These are phyloP conservation scores for Amblyjoppa proteus DNA, from an alignment of 2,888 invertebrate genomes.

Conservation along the genomic window DNA sequence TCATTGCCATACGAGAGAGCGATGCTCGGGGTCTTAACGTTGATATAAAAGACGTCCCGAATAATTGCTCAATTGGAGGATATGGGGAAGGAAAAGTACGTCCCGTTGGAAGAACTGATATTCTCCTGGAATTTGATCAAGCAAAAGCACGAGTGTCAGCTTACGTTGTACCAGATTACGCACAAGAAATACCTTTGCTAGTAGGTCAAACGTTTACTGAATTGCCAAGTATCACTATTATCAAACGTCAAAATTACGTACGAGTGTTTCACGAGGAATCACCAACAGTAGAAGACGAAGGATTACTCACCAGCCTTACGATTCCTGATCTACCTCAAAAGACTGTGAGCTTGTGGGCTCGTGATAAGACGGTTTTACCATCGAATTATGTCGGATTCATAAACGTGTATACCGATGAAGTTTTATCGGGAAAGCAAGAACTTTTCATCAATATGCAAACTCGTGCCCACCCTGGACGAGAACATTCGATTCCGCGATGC, in stretches of 20 bases:
- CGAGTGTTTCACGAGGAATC: constrained; percentile 32
- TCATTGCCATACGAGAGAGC: background rate
- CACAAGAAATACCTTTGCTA: constrained; percentile 43
- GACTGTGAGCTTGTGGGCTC: too few relatives aligned
- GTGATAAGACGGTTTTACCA: background rate
- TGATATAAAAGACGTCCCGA: background rate
- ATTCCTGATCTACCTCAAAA: constrained; percentile 23
- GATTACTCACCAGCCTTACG: constrained; percentile 32
- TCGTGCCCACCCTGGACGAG: constrained; percentile 1
- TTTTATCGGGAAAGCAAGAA: background rate
- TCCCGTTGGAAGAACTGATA: too few relatives aligned
- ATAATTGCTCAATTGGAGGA: constrained; percentile 18
- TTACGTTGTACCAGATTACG: background rate
- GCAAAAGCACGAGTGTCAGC: too few relatives aligned
- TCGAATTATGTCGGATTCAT: constrained; percentile 34
- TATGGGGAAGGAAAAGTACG: too few relatives aligned
- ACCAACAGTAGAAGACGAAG: constrained; percentile 28
- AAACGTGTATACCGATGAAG: constrained; percentile 23
- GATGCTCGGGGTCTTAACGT: constrained; percentile 10
- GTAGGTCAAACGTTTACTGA: constrained; percentile 50
- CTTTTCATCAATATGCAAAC: constrained; percentile 37
- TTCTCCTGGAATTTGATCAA: too few relatives aligned
- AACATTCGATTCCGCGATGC: constrained; percentile 7
- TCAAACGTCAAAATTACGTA: constrained; percentile 26
- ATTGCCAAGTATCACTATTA: constrained; percentile 37